Evolutionary conservation across 1,140 invertebrate species (phyloP), one percentile per base, ranked within the genome.

Genomic region (Magallana ariakensis): DNA sequence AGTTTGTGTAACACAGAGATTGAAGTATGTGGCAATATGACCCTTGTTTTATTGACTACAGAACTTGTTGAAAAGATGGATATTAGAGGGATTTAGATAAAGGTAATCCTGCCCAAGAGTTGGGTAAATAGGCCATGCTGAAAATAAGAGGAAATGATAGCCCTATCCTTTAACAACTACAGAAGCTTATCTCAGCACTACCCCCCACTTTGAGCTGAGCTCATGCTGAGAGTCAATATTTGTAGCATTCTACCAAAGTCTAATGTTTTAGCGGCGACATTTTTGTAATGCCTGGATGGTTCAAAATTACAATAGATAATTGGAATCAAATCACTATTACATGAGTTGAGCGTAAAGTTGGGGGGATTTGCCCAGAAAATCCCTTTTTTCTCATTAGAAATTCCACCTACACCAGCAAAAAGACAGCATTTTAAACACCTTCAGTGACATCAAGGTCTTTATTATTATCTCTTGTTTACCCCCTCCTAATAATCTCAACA

Each of bases 1-100:
- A 75, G 66, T 75, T 75, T 75, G 66, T 75, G 66, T 75, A 75
- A 75, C 66, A 75, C 66, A 75, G 66, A 75, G 66, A 75, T 75
- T 75, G 66, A 22, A 75, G 66, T 75, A 75, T 75, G 66, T 75
- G 66, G 66, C 66, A 75, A 75, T 75, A 75, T 75, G 66, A 75
- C 66, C 66, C 66, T 75, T 75, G 66, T 75, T 75, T 75, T 75
- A 75, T 75, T 75, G 66, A 75, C 66, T 75, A 75, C 66, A 75
- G 22, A 75, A 75, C 66, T 75, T 75, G 66, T 75, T 75, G 66
- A 75, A 75, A 75, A 75, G 66, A 75, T 75, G 66, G 66, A 75
- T 75, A 75, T 75, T 75, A 75, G 19, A 26, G 66, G 66, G 66
- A 75, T 75, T 75, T 75, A 75, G 66, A 75, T 75, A 75, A 75